phyloP scores from a whole-genome alignment of 2,113 vertebrate genomes.

The Columbina picui region DNA sequence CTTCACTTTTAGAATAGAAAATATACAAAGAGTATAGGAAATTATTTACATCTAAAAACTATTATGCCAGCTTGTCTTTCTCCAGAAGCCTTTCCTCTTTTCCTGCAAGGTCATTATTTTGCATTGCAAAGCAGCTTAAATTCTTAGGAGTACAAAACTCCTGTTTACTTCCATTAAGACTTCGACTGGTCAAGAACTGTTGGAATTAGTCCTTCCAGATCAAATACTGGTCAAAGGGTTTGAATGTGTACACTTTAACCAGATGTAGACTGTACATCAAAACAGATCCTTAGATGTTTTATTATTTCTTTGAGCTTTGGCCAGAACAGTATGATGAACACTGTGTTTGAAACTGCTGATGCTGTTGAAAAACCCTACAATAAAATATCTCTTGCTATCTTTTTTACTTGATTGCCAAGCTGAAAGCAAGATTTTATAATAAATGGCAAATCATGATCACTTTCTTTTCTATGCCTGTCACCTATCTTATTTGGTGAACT shows the following conservation, averaged over 20 bases:
- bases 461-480: slow-evolving; percentile 47
- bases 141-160: neutral
- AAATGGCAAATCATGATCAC: slow-evolving; percentile 63
- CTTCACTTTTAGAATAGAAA: neutral
- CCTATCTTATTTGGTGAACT: slow-evolving; percentile 21
- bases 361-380: slow-evolving; percentile 50
- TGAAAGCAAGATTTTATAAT: slow-evolving; percentile 61
- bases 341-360: slow-evolving; percentile 68
- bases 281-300: slow-evolving; percentile 65
- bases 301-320: slow-evolving; percentile 50
- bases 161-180: neutral
- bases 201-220: neutral
- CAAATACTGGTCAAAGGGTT: neutral
- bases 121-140: neutral
- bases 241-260: slow-evolving; percentile 32
- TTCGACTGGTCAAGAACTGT: neutral
- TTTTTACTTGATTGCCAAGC: slow-evolving; percentile 64
- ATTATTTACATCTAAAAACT: neutral
- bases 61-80: neutral
- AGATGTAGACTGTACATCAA: slow-evolving; percentile 55
- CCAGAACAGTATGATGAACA: slow-evolving; percentile 66
- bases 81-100: neutral
- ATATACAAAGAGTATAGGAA: neutral
- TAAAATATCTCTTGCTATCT: slow-evolving; percentile 54
- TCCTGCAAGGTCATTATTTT: neutral